Evolutionary conservation across 2,113 vertebrate species (phyloP), one percentile per base, ranked within the genome.

Genomic region (Microcebus ravelobensis): DNA sequence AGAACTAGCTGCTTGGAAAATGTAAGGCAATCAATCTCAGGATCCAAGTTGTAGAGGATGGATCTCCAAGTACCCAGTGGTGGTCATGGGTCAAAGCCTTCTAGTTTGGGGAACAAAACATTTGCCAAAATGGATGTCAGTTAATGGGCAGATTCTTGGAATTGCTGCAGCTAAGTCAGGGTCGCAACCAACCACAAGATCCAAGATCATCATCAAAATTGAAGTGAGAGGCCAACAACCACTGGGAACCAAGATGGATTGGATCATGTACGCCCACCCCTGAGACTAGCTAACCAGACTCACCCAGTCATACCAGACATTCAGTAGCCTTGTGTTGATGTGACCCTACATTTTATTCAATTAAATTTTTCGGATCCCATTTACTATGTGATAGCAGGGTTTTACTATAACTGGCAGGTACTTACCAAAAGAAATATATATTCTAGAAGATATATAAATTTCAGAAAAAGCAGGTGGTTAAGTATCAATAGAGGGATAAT

Each of bases 391-490:
- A 34, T 27, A 70, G 23, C 10, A 90, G 65, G 6, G 42, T 83
- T 71, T 77, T 87, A 13, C 14, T 94, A 3, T 68, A 65, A 13
- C 29, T 73, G n/a, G 11, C 36, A 83, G 52, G 70, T 65, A n/a
- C n/a, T 65, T 95, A n/a, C n/a, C 8, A 20, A 84, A 91, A 68
- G 48, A 65, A 87, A 61, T 57, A 61, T 1, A 63, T 70, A 67
- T 91, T 85, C 39, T n/a, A 95, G 71, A 71, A 74, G 90, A 94
- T 59, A 55, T 27, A 31, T 59, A 74, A 27, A 57, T 90, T 73
- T 89, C 36, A 84, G 85, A 63, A 73, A 94, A 52, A 61, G 36
- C 76, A 15, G 3, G 21, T 76, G 86, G 55, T 81, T 81, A 91
- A 61, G 23, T 90, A 36, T 96, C 59, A 95, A 31, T 34, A 45